Conservation (phyloP, 2,888 invertebrate species). For the Lathronympha strigana region DNA sequence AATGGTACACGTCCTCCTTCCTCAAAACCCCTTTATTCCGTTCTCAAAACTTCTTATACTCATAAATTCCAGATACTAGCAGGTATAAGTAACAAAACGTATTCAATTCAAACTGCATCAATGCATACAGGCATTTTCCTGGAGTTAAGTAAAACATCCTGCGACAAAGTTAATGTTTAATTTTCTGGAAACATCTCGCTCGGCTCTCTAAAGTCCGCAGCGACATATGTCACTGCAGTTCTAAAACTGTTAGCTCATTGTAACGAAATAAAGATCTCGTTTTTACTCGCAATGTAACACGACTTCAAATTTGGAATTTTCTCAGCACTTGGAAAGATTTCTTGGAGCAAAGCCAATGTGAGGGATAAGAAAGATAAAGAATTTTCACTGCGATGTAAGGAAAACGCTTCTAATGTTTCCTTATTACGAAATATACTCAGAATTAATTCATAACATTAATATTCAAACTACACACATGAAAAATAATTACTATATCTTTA, state of each 20-base stretch:
- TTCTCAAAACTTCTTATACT: no score
- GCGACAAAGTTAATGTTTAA: not conserved
- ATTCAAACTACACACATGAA: no score
- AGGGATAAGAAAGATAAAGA: not conserved
- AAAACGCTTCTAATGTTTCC: not conserved
- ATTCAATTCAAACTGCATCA: no score
- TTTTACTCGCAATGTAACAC: constrained; percentile 23
- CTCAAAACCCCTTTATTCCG: no score
- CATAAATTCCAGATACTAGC: no score
- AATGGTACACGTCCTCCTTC: no score
- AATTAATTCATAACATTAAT: no score
- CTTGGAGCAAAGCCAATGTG: constrained; percentile 25
- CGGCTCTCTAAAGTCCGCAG: not conserved
- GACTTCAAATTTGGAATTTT: constrained; percentile 34
- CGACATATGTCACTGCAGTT: constrained; percentile 11
- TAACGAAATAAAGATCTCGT: constrained; percentile 27
- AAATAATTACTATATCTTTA: no score
- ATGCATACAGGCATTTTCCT: no score
- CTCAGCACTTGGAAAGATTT: constrained; percentile 32
- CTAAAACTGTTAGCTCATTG: constrained; percentile 25
- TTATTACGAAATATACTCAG: not conserved
- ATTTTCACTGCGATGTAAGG: not conserved
- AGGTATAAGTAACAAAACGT: no score
- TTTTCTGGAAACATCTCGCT: constrained; percentile 5
- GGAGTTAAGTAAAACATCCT: not conserved